Base-by-base conservation (phyloP, 2,113 vertebrate species). In the western clawed frog (Xenopus tropicalis) region DNA sequence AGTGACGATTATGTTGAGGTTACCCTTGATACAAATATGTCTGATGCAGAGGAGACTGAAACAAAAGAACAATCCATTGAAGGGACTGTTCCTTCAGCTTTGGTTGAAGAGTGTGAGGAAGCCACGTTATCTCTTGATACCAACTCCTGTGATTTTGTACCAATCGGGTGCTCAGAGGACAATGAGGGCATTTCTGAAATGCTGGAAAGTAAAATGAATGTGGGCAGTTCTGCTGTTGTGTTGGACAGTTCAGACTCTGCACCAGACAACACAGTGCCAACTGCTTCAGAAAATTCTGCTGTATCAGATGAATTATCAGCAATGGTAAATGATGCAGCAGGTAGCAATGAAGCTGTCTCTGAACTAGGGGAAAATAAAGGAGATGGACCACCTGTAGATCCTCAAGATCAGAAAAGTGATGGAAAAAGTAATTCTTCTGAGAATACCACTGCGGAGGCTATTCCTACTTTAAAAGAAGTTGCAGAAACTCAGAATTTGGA, bases 201-300 rank as follows among this genome's bases (percentile, higher is more conserved):
- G 23, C 11, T 84, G 64, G 83, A 85, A 29, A 85, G 86, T 14
- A 78, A 81, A 70, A 52, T 78, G 37, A 56, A 70, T 56, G 59
- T 86, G 86, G 29, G 71, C 87, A 23, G 85, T 44, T 83, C 88
- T 0, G 87, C 87, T 25, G 87, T 87, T 48, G 46, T 1, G 16
- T 14, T 17, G 4, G 89, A 86, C 25, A 89, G 88, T 56, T 85
- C 88, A 71, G 86, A 90, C 76, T 77, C 87, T 65, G 86, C 88
- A 78, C 80, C 83, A 9, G 88, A 90, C 64, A 78, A 78, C 22
- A 84, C 68, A 69, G 52, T 85, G 46, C 2, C 73, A n/a, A 10
- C 61, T 16, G 42, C 22, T 8, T 19, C 20, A 48, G 75, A 44
- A 66, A 23, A 19, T 19, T 29, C 54, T 24, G 22, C 74, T 20